Conservation (phyloP, 1,140 invertebrate genomes). For the Drosophila kohkoa region DNA sequence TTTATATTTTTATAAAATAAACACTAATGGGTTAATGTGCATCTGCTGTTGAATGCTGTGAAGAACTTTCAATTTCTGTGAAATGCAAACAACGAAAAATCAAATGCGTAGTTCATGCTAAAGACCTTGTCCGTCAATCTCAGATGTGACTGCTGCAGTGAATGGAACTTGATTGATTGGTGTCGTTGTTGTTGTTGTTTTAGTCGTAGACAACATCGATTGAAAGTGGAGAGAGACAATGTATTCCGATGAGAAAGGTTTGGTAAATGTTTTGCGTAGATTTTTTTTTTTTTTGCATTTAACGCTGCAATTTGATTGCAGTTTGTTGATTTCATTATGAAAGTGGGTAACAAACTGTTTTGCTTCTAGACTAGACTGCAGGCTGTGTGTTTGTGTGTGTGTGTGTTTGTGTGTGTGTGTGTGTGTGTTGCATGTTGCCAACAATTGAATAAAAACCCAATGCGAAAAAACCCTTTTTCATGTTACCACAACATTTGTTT, state of each 20-base stretch:
- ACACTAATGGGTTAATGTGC: not conserved
- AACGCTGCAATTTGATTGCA: slow-evolving; percentile 63
- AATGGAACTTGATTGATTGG: slow-evolving; percentile 45
- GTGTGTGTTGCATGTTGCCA: slow-evolving; percentile 57
- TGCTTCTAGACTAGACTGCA: slow-evolving; percentile 21
- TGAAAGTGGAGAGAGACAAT: slow-evolving; percentile 13
- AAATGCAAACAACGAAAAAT: slow-evolving; percentile 32
- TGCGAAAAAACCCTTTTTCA: slow-evolving; percentile 69
- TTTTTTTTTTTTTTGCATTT: slow-evolving; percentile 48
- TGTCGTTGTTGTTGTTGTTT: slow-evolving; percentile 2
- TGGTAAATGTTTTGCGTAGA: slow-evolving; percentile 65
- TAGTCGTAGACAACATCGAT: slow-evolving; percentile 17
- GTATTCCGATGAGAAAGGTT: slow-evolving; percentile 10
- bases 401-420: no score
- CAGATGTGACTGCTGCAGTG: slow-evolving; percentile 34
- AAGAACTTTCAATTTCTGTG: slow-evolving; percentile 69
- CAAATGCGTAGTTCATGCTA: slow-evolving; percentile 24
- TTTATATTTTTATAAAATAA: not conserved
- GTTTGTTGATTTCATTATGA: slow-evolving; percentile 73
- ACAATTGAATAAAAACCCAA: slow-evolving; percentile 60
- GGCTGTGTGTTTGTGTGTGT: not conserved
- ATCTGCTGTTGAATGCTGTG: slow-evolving; percentile 26
- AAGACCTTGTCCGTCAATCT: slow-evolving; percentile 69
- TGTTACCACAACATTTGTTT: slow-evolving; percentile 79
- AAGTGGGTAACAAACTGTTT: slow-evolving; percentile 57